Evolutionary conservation across 1,140 invertebrate genomes (phyloP).

Genomic region (Cyclina sinensis): DNA sequence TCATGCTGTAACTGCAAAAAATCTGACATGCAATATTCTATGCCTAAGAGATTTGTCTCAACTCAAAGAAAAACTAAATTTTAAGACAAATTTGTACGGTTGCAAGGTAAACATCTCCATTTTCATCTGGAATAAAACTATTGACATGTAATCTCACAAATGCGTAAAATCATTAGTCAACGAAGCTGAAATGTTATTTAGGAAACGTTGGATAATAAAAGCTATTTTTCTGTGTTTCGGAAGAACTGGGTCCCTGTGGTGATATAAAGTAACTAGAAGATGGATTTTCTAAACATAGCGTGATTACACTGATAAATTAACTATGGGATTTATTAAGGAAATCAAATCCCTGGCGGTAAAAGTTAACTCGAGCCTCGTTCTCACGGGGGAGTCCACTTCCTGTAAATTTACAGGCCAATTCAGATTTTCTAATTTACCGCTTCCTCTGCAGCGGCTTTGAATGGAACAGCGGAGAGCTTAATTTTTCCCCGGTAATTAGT

Average conservation of each 20-base stretch:
- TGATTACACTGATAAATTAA: slow-evolving; percentile 62
- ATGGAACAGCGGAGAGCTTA: neutral
- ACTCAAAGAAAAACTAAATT: slow-evolving; percentile 19
- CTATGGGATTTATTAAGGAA: slow-evolving; percentile 60
- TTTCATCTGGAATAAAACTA: slow-evolving; percentile 38
- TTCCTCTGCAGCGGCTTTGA: neutral
- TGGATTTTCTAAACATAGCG: slow-evolving; percentile 59
- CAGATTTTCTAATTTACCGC: slow-evolving; percentile 54
- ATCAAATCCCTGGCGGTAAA: slow-evolving; percentile 31
- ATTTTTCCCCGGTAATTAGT: slow-evolving; percentile 39
- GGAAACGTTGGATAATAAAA: slow-evolving; percentile 44
- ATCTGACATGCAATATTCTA: neutral
- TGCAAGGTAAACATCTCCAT: slow-evolving; percentile 33
- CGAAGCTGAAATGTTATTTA: slow-evolving; percentile 43
- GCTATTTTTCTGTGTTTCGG: slow-evolving; percentile 54
- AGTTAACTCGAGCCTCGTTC: slow-evolving; percentile 53
- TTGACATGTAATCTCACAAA: slow-evolving; percentile 34
- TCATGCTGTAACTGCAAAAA: neutral
- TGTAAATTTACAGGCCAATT: slow-evolving; percentile 55
- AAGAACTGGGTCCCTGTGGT: slow-evolving; percentile 22
- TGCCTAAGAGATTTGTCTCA: neutral
- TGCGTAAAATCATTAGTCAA: slow-evolving; percentile 46
- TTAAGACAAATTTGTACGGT: slow-evolving; percentile 28
- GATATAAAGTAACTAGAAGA: slow-evolving; percentile 56
- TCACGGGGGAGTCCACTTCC: slow-evolving; percentile 51